These are phyloP conservation scores for Drymodes brunneopygia DNA, from an alignment of 2,113 vertebrate species.

Conservation along the genomic window DNA sequence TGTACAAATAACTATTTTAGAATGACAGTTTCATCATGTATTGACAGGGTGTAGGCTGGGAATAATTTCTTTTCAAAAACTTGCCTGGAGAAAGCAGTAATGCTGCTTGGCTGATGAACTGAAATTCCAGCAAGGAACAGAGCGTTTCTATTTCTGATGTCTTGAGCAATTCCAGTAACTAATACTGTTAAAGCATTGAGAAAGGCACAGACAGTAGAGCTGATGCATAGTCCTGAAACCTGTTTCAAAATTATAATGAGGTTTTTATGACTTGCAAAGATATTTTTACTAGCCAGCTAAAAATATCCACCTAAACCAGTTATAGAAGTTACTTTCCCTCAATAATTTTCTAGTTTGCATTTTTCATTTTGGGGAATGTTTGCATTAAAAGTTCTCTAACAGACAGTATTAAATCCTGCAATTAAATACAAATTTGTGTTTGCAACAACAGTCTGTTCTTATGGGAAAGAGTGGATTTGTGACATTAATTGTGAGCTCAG, in stretches of 20 bases:
- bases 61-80: background rate
- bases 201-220: background rate
- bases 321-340: background rate
- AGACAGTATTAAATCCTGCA: background rate
- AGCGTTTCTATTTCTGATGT: background rate
- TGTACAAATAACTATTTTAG: background rate
- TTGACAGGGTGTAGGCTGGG: background rate
- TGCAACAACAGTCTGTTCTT: background rate
- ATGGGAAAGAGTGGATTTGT: background rate
- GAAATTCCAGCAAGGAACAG: background rate
- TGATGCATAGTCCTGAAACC: background rate
- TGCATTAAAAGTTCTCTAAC: background rate
- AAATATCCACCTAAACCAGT: conserved; percentile 19
- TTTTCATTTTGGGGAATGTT: background rate
- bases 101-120: background rate
- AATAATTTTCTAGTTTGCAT: background rate
- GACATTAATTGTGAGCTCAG: background rate
- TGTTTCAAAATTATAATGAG: conserved; percentile 1
- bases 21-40: background rate
- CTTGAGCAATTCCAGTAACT: conserved; percentile 7
- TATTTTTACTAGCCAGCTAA: background rate
- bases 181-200: background rate
- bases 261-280: conserved; percentile 12
- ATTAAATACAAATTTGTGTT: background rate
- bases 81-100: background rate